A percentile compares a stretch with the other conserved stretches of the same genome.
Evolutionary conservation across 1,140 invertebrate genomes (phyloP).

Genomic region (silkworm (Bombyx mori)): ASM3026992v2 NC_085123.1:4254001-4254500

Average conservation of each 20-base stretch:
- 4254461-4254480: constrained; percentile 65
- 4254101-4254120: constrained; percentile 67
- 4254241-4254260: constrained; percentile 55
- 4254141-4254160: constrained; percentile 71
- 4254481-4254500: constrained; percentile 9
- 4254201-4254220: constrained; percentile 61
- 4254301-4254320: constrained; percentile 15
- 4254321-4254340: constrained; percentile 6
- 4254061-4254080: constrained; percentile 9
- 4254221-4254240: constrained; percentile 59
- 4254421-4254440: constrained; percentile 14
- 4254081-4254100: constrained; percentile 46
- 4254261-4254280: constrained; percentile 16
- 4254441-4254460: constrained; percentile 24
- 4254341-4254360: constrained; percentile 29
- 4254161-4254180: constrained; percentile 71
- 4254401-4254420: constrained; percentile 25
- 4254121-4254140: constrained; percentile 68
- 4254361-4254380: constrained; percentile 41
- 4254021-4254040: background rate
- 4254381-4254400: constrained; percentile 27
- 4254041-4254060: background rate
- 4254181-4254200: constrained; percentile 70
- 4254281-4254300: constrained; percentile 23
- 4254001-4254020: background rate